These are phyloP conservation scores for Carapus acus DNA, from an alignment of 2,797 vertebrate genomes.

Conservation along the genomic window DNA sequence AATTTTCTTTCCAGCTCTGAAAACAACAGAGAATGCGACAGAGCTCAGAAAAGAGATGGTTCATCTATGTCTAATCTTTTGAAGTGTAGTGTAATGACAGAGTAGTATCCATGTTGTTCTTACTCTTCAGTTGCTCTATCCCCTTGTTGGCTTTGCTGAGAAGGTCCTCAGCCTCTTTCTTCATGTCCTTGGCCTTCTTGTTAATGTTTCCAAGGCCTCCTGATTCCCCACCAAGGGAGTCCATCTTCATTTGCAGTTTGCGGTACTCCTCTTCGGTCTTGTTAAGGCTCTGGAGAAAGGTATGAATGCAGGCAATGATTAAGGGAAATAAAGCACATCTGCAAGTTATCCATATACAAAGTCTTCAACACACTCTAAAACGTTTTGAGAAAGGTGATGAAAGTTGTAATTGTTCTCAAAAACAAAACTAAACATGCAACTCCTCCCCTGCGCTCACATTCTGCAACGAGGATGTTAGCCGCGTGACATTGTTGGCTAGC, in stretches of 20 bases:
- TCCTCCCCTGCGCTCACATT: slow-evolving; percentile 65
- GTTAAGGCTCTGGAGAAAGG: slow-evolving; percentile 65
- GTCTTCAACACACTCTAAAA: too few relatives aligned
- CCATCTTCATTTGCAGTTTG: slow-evolving; percentile 69
- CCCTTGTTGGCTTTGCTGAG: slow-evolving; percentile 70
- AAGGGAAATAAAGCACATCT: too few relatives aligned
- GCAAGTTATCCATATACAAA: too few relatives aligned
- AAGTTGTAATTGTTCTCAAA: too few relatives aligned
- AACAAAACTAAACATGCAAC: too few relatives aligned
- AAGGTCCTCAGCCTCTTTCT: slow-evolving; percentile 73
- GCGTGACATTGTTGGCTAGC: slow-evolving; percentile 60
- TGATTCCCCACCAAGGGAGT: slow-evolving; percentile 51
- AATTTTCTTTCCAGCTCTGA: slow-evolving; percentile 78
- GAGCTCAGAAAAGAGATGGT: not conserved
- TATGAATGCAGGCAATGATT: not conserved
- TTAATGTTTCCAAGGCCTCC: slow-evolving; percentile 50
- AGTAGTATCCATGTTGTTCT: slow-evolving; percentile 20
- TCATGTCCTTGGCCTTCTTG: slow-evolving; percentile 64
- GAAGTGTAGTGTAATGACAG: too few relatives aligned
- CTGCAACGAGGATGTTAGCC: slow-evolving; percentile 58
- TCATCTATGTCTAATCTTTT: not conserved
- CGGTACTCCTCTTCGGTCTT: slow-evolving; percentile 62
- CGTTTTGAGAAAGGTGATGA: too few relatives aligned
- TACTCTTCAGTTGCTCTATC: slow-evolving; percentile 74
- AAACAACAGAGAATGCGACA: not conserved